Percentiles rank a stretch among this genome's conserved stretches.
Conservation (phyloP, 2,113 vertebrate genomes). For the Carassius gibelio region DNA sequence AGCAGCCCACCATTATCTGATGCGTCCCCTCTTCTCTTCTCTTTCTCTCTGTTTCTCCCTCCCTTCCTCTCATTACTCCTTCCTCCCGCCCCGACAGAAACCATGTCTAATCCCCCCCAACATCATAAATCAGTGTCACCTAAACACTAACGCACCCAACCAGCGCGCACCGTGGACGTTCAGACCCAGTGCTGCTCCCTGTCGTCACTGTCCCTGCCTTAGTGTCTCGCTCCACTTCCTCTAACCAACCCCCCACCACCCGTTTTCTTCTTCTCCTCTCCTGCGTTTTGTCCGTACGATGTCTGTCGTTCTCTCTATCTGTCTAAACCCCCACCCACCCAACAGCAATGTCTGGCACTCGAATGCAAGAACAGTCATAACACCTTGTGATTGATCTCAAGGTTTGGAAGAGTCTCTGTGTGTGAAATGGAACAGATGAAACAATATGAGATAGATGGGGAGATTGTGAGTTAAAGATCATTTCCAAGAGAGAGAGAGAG, state of each 20-base stretch:
- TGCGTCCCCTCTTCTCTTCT: conserved; percentile 63
- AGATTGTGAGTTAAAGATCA: conserved; percentile 22
- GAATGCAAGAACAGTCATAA: conserved; percentile 45
- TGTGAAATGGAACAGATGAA: conserved; percentile 33
- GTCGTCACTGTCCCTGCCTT: conserved; percentile 44
- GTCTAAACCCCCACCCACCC: not conserved
- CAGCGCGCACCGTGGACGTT: not conserved
- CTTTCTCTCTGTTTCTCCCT: conserved; percentile 55
- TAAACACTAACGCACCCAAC: conserved; percentile 30
- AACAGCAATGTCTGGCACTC: conserved; percentile 21
- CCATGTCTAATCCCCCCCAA: conserved; percentile 2
- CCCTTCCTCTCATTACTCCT: conserved; percentile 29
- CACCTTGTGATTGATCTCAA: conserved; percentile 56
- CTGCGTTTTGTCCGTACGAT: not conserved
- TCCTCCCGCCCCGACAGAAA: conserved; percentile 32
- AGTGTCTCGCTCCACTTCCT: conserved; percentile 17
- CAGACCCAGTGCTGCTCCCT: conserved; percentile 26
- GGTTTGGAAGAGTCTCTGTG: conserved; percentile 43
- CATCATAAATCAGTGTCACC: conserved; percentile 36
- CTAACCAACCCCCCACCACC: not conserved
- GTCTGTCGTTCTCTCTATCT: not conserved
- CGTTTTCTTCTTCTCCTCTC: conserved; percentile 6
- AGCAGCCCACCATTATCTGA: conserved; percentile 70
- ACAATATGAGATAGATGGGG: conserved; percentile 1
- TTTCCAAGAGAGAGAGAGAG: conserved; percentile 14